Conservation (phyloP, 1,140 invertebrate species). For the Tachypleus tridentatus region DNA sequence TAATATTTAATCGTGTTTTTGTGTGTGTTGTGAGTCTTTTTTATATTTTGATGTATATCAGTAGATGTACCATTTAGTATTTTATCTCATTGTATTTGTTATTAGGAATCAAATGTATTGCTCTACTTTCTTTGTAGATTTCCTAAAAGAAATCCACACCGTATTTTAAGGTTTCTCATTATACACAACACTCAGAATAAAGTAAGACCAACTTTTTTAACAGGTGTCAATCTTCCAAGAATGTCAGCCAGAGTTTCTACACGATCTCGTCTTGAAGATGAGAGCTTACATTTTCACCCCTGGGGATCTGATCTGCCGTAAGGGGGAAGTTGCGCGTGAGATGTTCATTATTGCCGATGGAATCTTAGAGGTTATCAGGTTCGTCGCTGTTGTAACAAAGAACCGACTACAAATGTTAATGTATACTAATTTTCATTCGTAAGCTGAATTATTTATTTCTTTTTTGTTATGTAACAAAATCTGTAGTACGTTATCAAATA, state of each 20-base stretch:
- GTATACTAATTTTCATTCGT: background rate
- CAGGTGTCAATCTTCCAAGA: slow-evolving; percentile 80
- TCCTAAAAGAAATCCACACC: too few relatives aligned
- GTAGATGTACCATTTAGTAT: too few relatives aligned
- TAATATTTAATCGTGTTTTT: too few relatives aligned
- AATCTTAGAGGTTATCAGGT: slow-evolving; percentile 82
- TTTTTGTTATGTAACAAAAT: too few relatives aligned
- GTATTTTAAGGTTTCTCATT: too few relatives aligned
- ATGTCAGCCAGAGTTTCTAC: slow-evolving; percentile 92
- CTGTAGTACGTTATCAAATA: too few relatives aligned
- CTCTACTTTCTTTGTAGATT: too few relatives aligned
- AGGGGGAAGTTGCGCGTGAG: slow-evolving; percentile 86
- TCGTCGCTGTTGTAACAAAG: slow-evolving; percentile 10
- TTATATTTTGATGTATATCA: too few relatives aligned
- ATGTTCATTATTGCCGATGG: slow-evolving; percentile 99
- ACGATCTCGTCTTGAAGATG: slow-evolving; percentile 95
- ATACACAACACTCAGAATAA: background rate
- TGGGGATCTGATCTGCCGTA: slow-evolving; percentile 87
- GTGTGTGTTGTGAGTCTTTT: too few relatives aligned
- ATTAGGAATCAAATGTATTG: too few relatives aligned
- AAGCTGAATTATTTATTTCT: too few relatives aligned
- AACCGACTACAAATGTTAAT: background rate
- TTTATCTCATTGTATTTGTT: too few relatives aligned
- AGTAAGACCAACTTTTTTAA: slow-evolving; percentile 19
- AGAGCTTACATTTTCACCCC: slow-evolving; percentile 95